Conservation (phyloP, 1,140 invertebrate genomes). For the Meloidogyne exigua region DNA sequence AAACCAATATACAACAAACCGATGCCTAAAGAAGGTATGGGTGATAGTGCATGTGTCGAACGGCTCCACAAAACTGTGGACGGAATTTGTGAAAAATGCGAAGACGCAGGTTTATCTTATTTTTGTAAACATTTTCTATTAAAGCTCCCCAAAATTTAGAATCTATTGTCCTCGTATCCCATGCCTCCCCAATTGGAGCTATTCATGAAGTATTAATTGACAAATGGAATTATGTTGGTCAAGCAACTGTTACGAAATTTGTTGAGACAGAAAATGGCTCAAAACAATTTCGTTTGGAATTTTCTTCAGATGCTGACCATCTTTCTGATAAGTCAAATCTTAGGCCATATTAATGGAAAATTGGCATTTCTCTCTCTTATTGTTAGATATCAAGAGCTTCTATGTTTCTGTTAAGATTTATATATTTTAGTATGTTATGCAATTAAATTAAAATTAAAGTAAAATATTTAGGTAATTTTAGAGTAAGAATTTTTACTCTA, state of each 20-base stretch:
- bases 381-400: background rate
- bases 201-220: conserved; percentile 52
- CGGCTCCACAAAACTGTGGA: background rate
- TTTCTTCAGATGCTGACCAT: conserved; percentile 45
- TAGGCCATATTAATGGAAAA: conserved; percentile 43
- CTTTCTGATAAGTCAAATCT: conserved; percentile 48
- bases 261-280: conserved; percentile 33
- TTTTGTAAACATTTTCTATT: background rate
- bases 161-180: conserved; percentile 49
- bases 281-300: conserved; percentile 43
- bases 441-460: background rate
- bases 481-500: too few species aligned
- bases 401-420: background rate
- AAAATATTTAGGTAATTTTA: background rate
- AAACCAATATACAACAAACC: conserved; percentile 43
- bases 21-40: conserved; percentile 44
- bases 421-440: background rate
- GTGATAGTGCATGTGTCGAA: background rate
- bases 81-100: background rate
- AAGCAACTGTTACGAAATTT: conserved; percentile 59
- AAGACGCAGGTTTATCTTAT: conserved; percentile 15
- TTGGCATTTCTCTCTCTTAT: too few species aligned
- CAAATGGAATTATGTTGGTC: conserved; percentile 60
- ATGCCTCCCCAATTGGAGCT: conserved; percentile 59
- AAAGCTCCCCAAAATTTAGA: conserved; percentile 17